Conservation (phyloP, 1,140 invertebrate species). For the Neoseiulus cucumeris region DNA sequence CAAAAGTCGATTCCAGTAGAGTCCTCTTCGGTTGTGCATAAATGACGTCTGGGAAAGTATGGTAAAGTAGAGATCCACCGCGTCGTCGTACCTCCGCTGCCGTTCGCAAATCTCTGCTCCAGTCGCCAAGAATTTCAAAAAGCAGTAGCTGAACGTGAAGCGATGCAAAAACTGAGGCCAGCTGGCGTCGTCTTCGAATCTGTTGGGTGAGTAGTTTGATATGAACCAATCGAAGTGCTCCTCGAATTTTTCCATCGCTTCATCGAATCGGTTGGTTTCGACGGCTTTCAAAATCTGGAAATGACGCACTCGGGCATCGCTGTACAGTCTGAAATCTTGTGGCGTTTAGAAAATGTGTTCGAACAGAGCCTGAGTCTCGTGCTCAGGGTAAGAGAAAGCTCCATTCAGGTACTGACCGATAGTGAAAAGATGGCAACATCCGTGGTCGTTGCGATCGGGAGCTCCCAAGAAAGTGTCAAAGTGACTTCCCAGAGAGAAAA, state of each 20-base stretch:
- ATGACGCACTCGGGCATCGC: background rate
- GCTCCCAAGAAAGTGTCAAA: background rate
- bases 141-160: background rate
- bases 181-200: background rate
- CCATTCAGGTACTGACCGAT: background rate
- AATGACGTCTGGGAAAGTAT: background rate
- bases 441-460: background rate
- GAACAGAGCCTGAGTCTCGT: background rate
- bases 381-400: background rate
- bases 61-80: background rate
- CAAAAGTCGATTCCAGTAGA: background rate
- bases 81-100: background rate
- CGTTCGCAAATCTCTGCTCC: constrained; percentile 1
- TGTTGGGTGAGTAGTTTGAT: background rate
- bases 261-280: background rate
- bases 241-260: background rate
- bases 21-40: background rate
- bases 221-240: background rate
- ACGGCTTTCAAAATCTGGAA: background rate
- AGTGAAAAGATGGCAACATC: background rate
- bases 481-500: background rate
- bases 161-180: background rate
- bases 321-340: background rate
- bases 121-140: background rate
- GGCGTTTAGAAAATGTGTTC: background rate